Conservation (phyloP, 92 coral and sea anemone species). For the Chrysogorgia sp. region DNA sequence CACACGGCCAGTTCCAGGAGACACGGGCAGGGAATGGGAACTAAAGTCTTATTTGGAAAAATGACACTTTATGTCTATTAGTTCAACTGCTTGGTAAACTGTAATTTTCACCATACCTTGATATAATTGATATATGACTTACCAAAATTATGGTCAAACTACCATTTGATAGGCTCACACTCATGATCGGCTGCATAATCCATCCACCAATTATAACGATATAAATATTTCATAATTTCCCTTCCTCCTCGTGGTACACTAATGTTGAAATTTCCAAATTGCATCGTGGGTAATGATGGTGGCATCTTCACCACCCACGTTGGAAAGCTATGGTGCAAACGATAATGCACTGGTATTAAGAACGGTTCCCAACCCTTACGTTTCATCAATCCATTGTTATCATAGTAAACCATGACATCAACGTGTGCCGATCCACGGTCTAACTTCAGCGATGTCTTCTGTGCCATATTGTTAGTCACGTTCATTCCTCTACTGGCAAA, state of each 20-base stretch:
- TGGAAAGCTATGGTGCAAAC: slow-evolving; percentile 73
- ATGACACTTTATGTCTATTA: too few relatives aligned
- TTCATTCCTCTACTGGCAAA: slow-evolving; percentile 43
- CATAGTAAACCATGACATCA: slow-evolving; percentile 71
- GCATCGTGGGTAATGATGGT: slow-evolving; percentile 55
- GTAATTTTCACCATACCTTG: background rate
- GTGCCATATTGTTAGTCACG: slow-evolving; percentile 36
- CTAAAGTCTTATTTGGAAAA: too few relatives aligned
- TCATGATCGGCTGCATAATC: slow-evolving; percentile 56
- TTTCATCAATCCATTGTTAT: slow-evolving; percentile 69
- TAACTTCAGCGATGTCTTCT: slow-evolving; percentile 20
- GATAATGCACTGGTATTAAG: slow-evolving; percentile 65
- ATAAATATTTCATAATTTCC: slow-evolving; percentile 76
- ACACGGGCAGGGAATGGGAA: background rate
- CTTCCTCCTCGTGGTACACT: slow-evolving; percentile 75
- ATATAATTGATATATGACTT: background rate
- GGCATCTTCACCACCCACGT: slow-evolving; percentile 74
- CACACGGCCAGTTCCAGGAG: too few relatives aligned
- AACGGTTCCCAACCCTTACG: slow-evolving; percentile 79
- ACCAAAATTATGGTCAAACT: background rate
- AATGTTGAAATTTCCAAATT: slow-evolving; percentile 74
- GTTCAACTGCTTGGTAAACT: background rate
- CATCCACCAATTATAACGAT: slow-evolving; percentile 85
- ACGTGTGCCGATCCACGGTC: slow-evolving; percentile 40
- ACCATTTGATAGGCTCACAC: slow-evolving; percentile 21